Evolutionary conservation across 1,140 invertebrate genomes (phyloP), one percentile per base, ranked within the genome.

Genomic region (Propsilocerus akamusi): DNA sequence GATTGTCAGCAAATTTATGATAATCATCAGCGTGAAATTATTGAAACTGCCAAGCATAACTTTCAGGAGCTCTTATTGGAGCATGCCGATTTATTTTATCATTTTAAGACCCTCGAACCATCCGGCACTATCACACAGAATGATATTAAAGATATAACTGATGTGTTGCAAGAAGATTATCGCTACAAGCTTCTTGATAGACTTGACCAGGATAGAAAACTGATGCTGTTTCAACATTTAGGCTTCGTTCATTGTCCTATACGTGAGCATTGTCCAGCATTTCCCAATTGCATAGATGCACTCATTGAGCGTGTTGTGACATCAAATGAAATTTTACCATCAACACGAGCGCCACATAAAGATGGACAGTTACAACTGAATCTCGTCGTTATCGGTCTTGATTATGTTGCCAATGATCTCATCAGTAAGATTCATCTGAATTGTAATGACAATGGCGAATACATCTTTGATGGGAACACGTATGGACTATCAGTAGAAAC

Each of bases 221-320:
- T 95, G 51, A 90, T 96, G 77, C 71, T 97, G 23, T 87, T 95
- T 53, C 90, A 94, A 63, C 93, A 97, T 68, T 69, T 97, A 24
- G 91, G 92, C 48, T 97, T 97, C 69, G 83, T 97, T 46, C 92
- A 97, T 67, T 92, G 87, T 68, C 91, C 93, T 11, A 87, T 92
- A 59, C 70, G 85, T 26, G 92, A 96, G 64, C 87, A 93, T 63
- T 97, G 94, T 64, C 90, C 89, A 20, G 85, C 86, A 32, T 87
- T 81, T 67, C 77, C 82, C 50, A 84, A 86, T 68, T 97, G 92
- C 65, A 83, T 93, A 67, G 93, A 97, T 66, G 75, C 76, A 47
- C 63, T 86, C n/a, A 82, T 88, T 56, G 83, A 84, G 64, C 68
- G 81, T 57, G 75, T 85, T 57, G 69, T 88, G 51, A 73, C 77